Conservation (phyloP, 2,797 vertebrate genomes). For the Chelon labrosus region DNA sequence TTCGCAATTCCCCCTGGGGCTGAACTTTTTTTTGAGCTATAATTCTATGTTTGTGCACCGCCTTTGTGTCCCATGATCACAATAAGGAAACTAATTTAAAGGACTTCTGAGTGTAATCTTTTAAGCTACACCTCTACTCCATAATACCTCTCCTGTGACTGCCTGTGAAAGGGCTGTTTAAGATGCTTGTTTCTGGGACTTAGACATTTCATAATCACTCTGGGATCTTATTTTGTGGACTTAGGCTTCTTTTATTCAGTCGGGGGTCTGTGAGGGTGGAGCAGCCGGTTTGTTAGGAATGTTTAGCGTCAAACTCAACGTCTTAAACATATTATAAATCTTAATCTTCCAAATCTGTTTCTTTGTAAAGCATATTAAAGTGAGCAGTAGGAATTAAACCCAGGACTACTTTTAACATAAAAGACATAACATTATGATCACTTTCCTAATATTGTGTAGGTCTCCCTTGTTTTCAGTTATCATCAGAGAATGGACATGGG, state of each 20-base stretch:
- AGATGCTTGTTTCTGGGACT: slow-evolving; percentile 66
- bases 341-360: slow-evolving; percentile 14
- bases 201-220: slow-evolving; percentile 69
- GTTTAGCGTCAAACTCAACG: slow-evolving; percentile 8
- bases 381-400: too few species aligned
- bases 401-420: too few species aligned
- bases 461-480: too few species aligned
- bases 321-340: slow-evolving; percentile 1
- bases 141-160: slow-evolving; percentile 71
- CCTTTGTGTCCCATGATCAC: slow-evolving; percentile 58
- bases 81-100: slow-evolving; percentile 72
- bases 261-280: slow-evolving; percentile 6
- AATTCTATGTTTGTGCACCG: slow-evolving; percentile 57
- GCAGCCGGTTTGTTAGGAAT: slow-evolving; percentile 21
- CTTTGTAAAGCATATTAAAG: neutral
- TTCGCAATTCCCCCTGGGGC: slow-evolving; percentile 18
- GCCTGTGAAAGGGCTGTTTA: slow-evolving; percentile 57
- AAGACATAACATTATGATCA: too few species aligned
- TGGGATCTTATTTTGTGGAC: slow-evolving; percentile 62
- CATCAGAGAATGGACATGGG: too few species aligned
- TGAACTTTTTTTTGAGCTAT: slow-evolving; percentile 44
- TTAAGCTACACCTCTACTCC: slow-evolving; percentile 74
- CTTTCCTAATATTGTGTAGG: too few species aligned
- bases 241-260: slow-evolving; percentile 40
- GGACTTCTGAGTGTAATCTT: slow-evolving; percentile 69